A percentile compares a stretch with the other conserved stretches of the same genome.
phyloP scores from a whole-genome alignment of 2,888 invertebrate species.

The Lycophotia porphyrea region DNA sequence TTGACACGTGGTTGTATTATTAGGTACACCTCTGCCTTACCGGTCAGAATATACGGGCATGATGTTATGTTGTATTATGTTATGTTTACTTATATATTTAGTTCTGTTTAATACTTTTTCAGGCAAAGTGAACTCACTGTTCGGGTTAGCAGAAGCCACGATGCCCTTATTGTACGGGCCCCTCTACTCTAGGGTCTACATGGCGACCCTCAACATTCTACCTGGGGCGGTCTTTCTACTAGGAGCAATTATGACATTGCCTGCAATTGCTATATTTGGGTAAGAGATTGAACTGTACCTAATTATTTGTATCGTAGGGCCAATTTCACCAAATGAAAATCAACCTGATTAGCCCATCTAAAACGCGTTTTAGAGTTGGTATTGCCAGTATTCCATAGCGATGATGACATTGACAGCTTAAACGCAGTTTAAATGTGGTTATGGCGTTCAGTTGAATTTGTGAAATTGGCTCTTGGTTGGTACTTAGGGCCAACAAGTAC shows the following conservation, averaged over 20 bases:
- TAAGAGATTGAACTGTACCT: slow-evolving; percentile 71
- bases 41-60: too few relatives aligned
- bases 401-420: neutral
- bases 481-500: too few relatives aligned
- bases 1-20: too few relatives aligned
- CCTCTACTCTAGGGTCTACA: slow-evolving; percentile 93
- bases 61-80: neutral
- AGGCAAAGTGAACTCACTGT: slow-evolving; percentile 94
- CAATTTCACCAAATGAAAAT: neutral
- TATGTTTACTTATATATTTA: neutral
- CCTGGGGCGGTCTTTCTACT: slow-evolving; percentile 93
- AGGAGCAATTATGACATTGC: slow-evolving; percentile 92
- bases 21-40: too few relatives aligned
- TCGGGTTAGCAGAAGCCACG: slow-evolving; percentile 93
- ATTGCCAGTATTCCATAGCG: neutral
- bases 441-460: neutral
- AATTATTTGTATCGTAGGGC: neutral
- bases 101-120: slow-evolving; percentile 51
- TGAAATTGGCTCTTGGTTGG: neutral
- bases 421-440: neutral
- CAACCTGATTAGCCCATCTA: neutral
- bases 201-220: slow-evolving; percentile 92
- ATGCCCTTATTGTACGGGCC: slow-evolving; percentile 94
- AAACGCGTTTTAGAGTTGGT: neutral
- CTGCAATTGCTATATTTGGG: slow-evolving; percentile 93